Base-by-base conservation (phyloP, 2,797 vertebrate species). In the Semaprochilodus insignis region DNA sequence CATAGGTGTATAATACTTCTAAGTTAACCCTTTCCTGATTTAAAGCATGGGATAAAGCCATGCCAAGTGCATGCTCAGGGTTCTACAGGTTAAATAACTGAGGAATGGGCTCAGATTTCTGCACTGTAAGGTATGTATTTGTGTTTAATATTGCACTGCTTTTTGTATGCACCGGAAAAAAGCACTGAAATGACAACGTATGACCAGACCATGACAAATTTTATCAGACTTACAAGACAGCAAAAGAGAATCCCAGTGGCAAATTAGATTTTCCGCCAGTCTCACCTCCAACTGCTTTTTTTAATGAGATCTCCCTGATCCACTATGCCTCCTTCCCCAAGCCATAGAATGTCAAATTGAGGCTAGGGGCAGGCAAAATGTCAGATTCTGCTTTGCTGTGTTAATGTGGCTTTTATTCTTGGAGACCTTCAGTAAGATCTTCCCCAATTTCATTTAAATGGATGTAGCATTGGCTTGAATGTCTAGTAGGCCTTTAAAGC, bases 301-400 rank as follows among this genome's bases (percentile, higher is more conserved):
- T 65, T 76, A 83, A 83, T 75, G 77, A 80, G 77, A 83, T 75
- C 69, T 63, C 76, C 57, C 72, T 51, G 70, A 31, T 65, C 57
- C 65, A 48, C 65, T 31, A 63, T 27, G 63, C 27, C 54, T 84
- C 75, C 13, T 76, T 85, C 25, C 80, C 88, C 74, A 27, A 78
- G 44, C 74, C 44, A 85, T 84, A 83, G 90, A 91, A 94, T 91
- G 90, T 91, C 92, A 93, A 84, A 86, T 48, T 67, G 84, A 76
- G 81, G 85, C 85, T 85, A 72, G 88, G 91, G 84, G 83, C 16
- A 75, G 87, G 57, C 70, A 90, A 85, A 91, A 92, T 91, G 89
- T 91, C 89, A 91, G 69, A 74, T 78, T 85, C 73, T 74, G 89
- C 89, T 90, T 85, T 83, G 84, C 84, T 88, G 86, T 69, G 44